Conservation (phyloP, 2,797 vertebrate genomes). For the Erpetoichthys calabaricus region DNA sequence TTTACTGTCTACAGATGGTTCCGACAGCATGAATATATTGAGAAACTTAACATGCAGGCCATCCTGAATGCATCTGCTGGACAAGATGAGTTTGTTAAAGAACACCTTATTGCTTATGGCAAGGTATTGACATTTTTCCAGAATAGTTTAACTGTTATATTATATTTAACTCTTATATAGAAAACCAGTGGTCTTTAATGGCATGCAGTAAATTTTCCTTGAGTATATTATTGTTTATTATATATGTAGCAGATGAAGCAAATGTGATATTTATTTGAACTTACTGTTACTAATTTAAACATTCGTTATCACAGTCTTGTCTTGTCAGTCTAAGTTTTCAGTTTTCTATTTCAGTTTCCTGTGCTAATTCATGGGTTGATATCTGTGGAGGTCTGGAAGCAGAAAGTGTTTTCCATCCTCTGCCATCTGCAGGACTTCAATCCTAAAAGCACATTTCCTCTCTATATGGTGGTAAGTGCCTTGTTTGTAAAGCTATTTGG, state of each 20-base stretch:
- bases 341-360: constrained; percentile 56
- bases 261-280: neutral
- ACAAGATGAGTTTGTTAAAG: constrained; percentile 72
- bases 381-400: constrained; percentile 81
- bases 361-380: constrained; percentile 75
- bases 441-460: constrained; percentile 71
- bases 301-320: neutral
- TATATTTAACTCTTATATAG: neutral
- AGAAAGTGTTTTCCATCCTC: constrained; percentile 75
- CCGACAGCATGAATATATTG: constrained; percentile 71
- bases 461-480: constrained; percentile 83
- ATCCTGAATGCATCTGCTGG: constrained; percentile 62
- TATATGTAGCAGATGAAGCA: too few species aligned
- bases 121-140: constrained; percentile 63
- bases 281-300: constrained; percentile 1
- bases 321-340: neutral
- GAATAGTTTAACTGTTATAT: neutral
- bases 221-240: too few species aligned
- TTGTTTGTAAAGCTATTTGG: neutral
- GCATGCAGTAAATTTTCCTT: too few species aligned
- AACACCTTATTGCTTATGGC: constrained; percentile 62
- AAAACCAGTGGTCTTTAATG: too few species aligned
- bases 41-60: constrained; percentile 90
- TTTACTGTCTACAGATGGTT: constrained; percentile 62
- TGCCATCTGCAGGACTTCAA: constrained; percentile 79